Evolutionary conservation across 2,797 vertebrate species (phyloP).

Genomic region (Linurgus olivaceus): DNA sequence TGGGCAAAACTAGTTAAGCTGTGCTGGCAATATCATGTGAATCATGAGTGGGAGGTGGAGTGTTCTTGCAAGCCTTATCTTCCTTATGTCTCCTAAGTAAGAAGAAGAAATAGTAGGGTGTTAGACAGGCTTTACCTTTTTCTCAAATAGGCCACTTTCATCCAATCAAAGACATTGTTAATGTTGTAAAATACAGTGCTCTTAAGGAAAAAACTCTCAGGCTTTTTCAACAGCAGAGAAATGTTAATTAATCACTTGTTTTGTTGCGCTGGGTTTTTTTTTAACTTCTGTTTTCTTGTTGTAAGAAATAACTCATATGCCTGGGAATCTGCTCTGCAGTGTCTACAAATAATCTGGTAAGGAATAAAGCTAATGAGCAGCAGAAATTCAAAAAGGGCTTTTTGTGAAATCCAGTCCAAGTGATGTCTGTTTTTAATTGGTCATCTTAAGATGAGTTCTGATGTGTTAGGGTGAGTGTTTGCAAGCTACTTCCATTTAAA

Average conservation of each 20-base stretch:
- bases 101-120: background rate
- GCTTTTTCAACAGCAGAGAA: background rate
- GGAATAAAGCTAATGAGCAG: background rate
- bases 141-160: background rate
- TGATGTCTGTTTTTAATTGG: background rate
- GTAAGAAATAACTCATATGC: background rate
- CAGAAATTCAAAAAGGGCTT: background rate
- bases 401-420: background rate
- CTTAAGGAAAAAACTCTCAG: background rate
- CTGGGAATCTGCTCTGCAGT: background rate
- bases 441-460: background rate
- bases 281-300: background rate
- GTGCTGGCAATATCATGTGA: background rate
- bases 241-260: background rate
- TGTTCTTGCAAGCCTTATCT: background rate
- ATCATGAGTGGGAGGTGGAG: background rate
- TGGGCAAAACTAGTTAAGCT: background rate
- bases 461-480: background rate
- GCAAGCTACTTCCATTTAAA: background rate
- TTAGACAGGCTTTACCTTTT: background rate
- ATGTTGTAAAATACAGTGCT: background rate
- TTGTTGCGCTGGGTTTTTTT: accelerated
- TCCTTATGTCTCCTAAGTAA: background rate
- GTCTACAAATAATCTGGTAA: background rate
- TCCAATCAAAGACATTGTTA: background rate